Base-by-base conservation (phyloP, 2,797 vertebrate genomes). In the Momotus momota region DNA sequence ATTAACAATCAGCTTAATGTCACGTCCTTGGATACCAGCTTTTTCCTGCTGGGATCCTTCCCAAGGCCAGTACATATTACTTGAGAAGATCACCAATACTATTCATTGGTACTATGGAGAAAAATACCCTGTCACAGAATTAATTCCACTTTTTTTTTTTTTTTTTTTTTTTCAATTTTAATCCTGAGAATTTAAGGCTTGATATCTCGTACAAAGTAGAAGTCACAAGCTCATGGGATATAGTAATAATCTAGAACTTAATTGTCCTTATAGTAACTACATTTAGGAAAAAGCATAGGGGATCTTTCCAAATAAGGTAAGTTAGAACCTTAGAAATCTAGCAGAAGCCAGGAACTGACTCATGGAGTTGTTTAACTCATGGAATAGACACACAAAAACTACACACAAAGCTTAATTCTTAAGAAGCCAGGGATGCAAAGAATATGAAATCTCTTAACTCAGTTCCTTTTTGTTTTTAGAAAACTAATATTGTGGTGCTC, bases 281-380 rank as follows among this genome's bases (percentile, higher is more conserved):
- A 49, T 35, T 54, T 45, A 69, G 4, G 10, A 8, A 57, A 73
- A 7, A 4, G 0, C 31, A 17, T 23, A 43, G 2, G 7, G 7
- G 1, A 45, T 67, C 8, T 11, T 80, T 62, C 26, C 6, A 12
- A n/a, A 23, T 61, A 12, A 52, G 9, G 5, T 40, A 8, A 3
- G 20, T 57, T 38, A 58, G 29, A 74, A 62, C 4, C 38, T 57
- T 16, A 48, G 18, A 78, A 92, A 90, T 46, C 12, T 8, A 43
- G 18, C 13, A 91, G 22, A 49, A 71, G 5, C 6, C 6, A 46
- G 29, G 14, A 86, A 58, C 6, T 52, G 14, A 26, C 5, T 25
- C 4, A 16, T 15, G 6, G 3, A 65, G 15, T 64, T 65, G 55
- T n/a, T n/a, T 46, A 49, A 21, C 6, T 71, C 6, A 48, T 14